These are phyloP conservation scores for Aethes cnicana DNA, from an alignment of 2,888 invertebrate genomes.

Conservation along the genomic window DNA sequence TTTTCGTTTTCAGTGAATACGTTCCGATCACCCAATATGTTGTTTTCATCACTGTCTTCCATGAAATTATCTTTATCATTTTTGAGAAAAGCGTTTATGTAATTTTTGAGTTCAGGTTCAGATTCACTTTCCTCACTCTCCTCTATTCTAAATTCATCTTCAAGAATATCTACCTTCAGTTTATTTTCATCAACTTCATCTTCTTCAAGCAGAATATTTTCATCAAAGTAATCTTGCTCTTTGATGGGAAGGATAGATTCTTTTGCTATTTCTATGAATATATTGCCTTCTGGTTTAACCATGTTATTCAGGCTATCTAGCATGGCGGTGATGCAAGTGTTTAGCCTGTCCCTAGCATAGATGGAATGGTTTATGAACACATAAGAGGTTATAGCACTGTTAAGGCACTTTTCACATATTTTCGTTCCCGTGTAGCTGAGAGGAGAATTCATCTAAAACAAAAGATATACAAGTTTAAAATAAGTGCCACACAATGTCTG, in stretches of 20 bases:
- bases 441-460: slow-evolving; percentile 65
- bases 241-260: slow-evolving; percentile 53
- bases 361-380: slow-evolving; percentile 57
- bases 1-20: no score
- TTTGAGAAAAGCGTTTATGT: slow-evolving; percentile 15
- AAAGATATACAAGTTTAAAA: slow-evolving; percentile 42
- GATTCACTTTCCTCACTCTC: slow-evolving; percentile 48
- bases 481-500: no score
- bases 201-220: slow-evolving; percentile 40
- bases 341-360: slow-evolving; percentile 56
- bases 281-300: slow-evolving; percentile 43
- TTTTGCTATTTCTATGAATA: slow-evolving; percentile 64
- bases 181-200: slow-evolving; percentile 50
- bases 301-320: slow-evolving; percentile 50
- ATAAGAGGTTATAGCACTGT: slow-evolving; percentile 61
- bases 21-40: no score
- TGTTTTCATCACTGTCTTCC: slow-evolving; percentile 8
- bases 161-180: slow-evolving; percentile 60
- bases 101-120: slow-evolving; percentile 29
- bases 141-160: slow-evolving; percentile 70
- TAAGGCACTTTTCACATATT: slow-evolving; percentile 68
- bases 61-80: slow-evolving; percentile 5
- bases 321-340: slow-evolving; percentile 57
- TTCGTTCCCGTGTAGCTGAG: slow-evolving; percentile 61
- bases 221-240: slow-evolving; percentile 43